Evolutionary conservation across 2,888 invertebrate species (phyloP), one percentile per base, ranked within the genome.

Genomic region (Scaptodrosophila latifasciaeformis): DNA sequence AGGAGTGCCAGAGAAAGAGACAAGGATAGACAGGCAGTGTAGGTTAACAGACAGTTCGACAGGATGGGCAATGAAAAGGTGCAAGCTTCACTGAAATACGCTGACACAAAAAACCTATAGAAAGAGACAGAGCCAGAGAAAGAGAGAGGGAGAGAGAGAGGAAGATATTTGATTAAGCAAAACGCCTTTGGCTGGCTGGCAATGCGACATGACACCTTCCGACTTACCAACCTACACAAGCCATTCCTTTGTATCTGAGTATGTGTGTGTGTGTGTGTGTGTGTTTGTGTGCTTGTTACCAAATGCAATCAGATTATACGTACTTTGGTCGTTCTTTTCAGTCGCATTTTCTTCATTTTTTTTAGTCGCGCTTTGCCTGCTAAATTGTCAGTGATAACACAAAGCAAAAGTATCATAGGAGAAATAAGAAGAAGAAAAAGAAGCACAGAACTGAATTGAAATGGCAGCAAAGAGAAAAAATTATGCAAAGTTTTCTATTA

Each of bases 61-160:
- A 40, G 40, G n/a, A 10, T n/a, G 1, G n/a, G 19, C 21, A 40
- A 40, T 40, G 30, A 13, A 40, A 56, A 67, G 62, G 62, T 69
- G 70, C 49, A 60, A 57, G 70, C 67, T 59, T 46, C 57, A 7
- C 47, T 63, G 62, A 63, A 64, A 64, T 64, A 57, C 62, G 69
- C 79, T 76, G 79, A 76, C 71, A 77, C 71, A 78, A 71, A 69
- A n/a, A n/a, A n/a, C n/a, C n/a, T n/a, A n/a, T n/a, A n/a, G n/a
- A n/a, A n/a, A n/a, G n/a, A n/a, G n/a, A n/a, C n/a, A n/a, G n/a
- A n/a, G n/a, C n/a, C n/a, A n/a, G n/a, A n/a, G n/a, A n/a, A n/a
- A n/a, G n/a, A n/a, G n/a, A n/a, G n/a, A n/a, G n/a, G n/a, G n/a
- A n/a, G 67, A 69, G 57, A 69, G 59, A 67, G 4, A 24, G 67